Evolutionary conservation across 2,113 vertebrate genomes (phyloP).

Genomic region (Mixornis gularis): DNA sequence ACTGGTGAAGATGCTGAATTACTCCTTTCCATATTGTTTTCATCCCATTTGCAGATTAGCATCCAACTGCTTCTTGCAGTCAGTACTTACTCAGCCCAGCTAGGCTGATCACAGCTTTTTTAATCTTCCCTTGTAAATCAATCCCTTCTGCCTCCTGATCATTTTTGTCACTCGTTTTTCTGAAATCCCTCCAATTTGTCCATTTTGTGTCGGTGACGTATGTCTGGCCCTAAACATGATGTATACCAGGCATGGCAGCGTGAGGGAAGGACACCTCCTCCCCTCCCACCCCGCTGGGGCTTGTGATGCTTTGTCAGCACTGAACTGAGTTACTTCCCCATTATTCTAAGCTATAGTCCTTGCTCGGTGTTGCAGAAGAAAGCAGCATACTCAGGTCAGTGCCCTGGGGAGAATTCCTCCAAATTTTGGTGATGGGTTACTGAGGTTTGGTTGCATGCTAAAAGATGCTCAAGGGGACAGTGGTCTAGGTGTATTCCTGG

Average conservation of each 20-base stretch:
- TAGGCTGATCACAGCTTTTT: background rate
- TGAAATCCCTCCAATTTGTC: slow-evolving; percentile 62
- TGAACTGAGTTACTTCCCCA: slow-evolving; percentile 66
- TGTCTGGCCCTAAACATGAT: slow-evolving; percentile 62
- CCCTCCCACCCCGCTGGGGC: slow-evolving; percentile 57
- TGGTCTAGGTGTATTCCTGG: background rate
- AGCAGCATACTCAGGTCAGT: slow-evolving; percentile 61
- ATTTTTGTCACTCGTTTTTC: slow-evolving; percentile 42
- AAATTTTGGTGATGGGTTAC: slow-evolving; percentile 14
- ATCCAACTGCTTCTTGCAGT: background rate
- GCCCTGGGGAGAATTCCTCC: slow-evolving; percentile 47
- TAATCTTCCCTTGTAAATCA: slow-evolving; percentile 50
- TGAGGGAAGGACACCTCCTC: slow-evolving; percentile 62
- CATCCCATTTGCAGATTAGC: slow-evolving; percentile 49
- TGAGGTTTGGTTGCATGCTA: background rate
- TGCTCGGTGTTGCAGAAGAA: slow-evolving; percentile 64
- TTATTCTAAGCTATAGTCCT: slow-evolving; percentile 64
- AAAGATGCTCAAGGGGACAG: background rate
- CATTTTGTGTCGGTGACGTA: slow-evolving; percentile 43
- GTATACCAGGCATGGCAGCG: slow-evolving; percentile 54
- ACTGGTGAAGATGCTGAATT: background rate
- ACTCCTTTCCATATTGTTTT: background rate
- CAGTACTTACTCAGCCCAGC: slow-evolving; percentile 2
- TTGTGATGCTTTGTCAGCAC: slow-evolving; percentile 65
- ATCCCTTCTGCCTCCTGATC: slow-evolving; percentile 23